Conservation (phyloP, 2,113 vertebrate genomes). For the Eurystomus gularis region DNA sequence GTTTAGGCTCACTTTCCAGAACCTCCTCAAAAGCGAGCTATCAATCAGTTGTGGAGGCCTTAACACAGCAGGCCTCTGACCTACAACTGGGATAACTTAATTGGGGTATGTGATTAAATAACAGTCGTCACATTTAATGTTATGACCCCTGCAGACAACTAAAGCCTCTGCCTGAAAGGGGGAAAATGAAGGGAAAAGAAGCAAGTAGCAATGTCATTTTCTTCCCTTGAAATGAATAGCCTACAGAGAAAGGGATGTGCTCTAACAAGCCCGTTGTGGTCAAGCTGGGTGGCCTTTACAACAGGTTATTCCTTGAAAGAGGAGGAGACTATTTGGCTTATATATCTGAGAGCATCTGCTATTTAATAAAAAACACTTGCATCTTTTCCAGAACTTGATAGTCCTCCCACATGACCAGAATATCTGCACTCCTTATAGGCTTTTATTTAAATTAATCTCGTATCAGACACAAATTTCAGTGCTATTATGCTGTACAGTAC, state of each 20-base stretch:
- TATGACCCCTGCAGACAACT: not conserved
- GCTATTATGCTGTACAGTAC: not conserved
- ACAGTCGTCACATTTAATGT: not conserved
- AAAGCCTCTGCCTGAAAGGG: not conserved
- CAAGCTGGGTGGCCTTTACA: not conserved
- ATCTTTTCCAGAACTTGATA: not conserved
- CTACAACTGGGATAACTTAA: not conserved
- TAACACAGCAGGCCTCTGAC: not conserved
- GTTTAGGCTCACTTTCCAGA: not conserved
- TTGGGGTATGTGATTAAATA: not conserved
- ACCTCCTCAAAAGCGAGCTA: not conserved
- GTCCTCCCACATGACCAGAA: not conserved
- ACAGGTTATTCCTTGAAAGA: not conserved
- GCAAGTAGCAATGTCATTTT: not conserved
- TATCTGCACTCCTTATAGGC: not conserved
- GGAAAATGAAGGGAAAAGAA: not conserved
- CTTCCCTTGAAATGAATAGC: not conserved
- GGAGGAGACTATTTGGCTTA: not conserved
- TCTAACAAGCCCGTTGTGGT: not conserved
- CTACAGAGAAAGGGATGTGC: not conserved
- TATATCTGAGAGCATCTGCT: fast-evolving
- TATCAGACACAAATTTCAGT: not conserved
- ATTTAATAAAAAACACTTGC: not conserved
- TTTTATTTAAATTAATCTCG: not conserved
- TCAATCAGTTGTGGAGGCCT: not conserved